Evolutionary conservation across 2,888 invertebrate genomes (phyloP).

Genomic region (Caenorhabditis sp.): DNA sequence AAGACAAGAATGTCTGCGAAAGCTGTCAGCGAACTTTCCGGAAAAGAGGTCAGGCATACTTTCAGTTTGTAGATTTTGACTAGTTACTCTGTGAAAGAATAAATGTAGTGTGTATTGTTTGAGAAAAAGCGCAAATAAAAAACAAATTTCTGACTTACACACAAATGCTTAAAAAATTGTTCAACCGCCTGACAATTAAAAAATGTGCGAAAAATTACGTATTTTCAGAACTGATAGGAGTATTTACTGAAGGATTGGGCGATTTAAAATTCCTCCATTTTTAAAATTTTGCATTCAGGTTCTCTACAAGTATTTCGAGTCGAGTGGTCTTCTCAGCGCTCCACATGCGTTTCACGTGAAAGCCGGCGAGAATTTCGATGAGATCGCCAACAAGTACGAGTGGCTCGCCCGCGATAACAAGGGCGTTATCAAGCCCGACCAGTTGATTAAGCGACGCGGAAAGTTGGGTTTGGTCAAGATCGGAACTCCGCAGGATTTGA

Average conservation of each 20-base stretch:
- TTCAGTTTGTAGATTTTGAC: too few relatives aligned
- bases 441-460: slow-evolving; percentile 96
- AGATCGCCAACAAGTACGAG: slow-evolving; percentile 58
- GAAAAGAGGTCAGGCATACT: slow-evolving; percentile 71
- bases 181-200: too few relatives aligned
- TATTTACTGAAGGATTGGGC: too few relatives aligned
- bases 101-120: too few relatives aligned
- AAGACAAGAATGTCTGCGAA: slow-evolving; percentile 76
- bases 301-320: slow-evolving; percentile 72
- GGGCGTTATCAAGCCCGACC: slow-evolving; percentile 98
- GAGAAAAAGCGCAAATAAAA: too few relatives aligned
- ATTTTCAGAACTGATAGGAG: too few relatives aligned
- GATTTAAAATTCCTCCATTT: background rate
- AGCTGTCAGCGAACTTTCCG: slow-evolving; percentile 75
- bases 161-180: too few relatives aligned
- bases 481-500: slow-evolving; percentile 87
- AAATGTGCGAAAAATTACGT: too few relatives aligned
- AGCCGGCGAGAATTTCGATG: slow-evolving; percentile 69
- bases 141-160: too few relatives aligned
- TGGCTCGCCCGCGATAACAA: slow-evolving; percentile 81
- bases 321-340: slow-evolving; percentile 65
- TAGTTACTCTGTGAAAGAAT: too few relatives aligned
- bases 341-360: slow-evolving; percentile 71
- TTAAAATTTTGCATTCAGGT: slow-evolving; percentile 18
- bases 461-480: slow-evolving; percentile 97